These are phyloP conservation scores for Tuberolachnus salignus DNA, from an alignment of 2,888 invertebrate species.

Conservation along the genomic window DNA sequence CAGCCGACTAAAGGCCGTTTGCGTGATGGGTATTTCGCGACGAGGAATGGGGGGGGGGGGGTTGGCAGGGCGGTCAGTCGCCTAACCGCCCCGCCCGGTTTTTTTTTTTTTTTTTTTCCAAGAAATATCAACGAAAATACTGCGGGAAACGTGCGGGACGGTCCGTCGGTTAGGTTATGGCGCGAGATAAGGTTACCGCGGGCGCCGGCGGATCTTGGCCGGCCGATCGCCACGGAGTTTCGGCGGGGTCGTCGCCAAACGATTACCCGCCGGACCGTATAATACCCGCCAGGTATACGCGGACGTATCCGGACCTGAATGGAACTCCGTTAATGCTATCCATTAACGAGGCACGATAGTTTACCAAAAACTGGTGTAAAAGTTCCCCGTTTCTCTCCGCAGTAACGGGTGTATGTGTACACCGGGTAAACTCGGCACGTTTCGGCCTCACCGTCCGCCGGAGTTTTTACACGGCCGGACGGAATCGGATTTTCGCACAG, in stretches of 20 bases:
- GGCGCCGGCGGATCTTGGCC: background rate
- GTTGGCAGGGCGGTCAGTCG: too few species aligned
- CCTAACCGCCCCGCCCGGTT: too few species aligned
- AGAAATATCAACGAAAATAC: too few species aligned
- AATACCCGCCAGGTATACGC: slow-evolving; percentile 2
- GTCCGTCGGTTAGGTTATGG: too few species aligned
- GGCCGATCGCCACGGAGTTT: background rate
- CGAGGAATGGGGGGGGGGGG: background rate
- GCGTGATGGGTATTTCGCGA: background rate
- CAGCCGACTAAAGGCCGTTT: background rate
- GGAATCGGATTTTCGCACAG: too few species aligned
- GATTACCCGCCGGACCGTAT: slow-evolving; percentile 2
- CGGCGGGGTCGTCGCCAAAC: background rate
- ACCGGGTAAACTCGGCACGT: too few species aligned
- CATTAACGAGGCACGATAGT: slow-evolving; percentile 12
- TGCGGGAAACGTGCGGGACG: background rate
- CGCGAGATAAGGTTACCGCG: background rate
- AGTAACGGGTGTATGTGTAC: too few species aligned
- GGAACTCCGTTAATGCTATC: slow-evolving; percentile 4
- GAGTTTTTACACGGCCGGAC: too few species aligned
- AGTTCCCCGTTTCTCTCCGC: background rate
- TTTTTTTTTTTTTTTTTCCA: too few species aligned
- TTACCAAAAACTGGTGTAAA: background rate
- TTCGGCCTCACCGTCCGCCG: too few species aligned
- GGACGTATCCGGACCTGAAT: background rate